phyloP scores from a whole-genome alignment of 2,113 vertebrate species.

The Isichthys henryi region DNA sequence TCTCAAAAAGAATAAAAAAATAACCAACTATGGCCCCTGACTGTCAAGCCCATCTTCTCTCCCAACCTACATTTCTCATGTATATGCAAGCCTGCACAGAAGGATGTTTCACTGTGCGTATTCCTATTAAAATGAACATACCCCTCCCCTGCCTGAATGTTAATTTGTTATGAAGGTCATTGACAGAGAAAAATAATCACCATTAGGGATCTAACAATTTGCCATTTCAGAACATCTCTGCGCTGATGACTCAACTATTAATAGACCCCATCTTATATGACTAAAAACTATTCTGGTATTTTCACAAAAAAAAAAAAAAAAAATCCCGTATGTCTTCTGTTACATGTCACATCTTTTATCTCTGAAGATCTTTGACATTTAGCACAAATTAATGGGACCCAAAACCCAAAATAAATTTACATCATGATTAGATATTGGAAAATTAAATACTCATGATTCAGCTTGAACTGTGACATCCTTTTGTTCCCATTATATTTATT shows the following conservation, averaged over 20 bases:
- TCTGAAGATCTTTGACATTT: constrained; percentile 42
- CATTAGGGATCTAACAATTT: constrained; percentile 67
- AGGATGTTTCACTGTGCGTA: constrained; percentile 37
- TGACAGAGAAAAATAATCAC: constrained; percentile 68
- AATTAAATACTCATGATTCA: constrained; percentile 41
- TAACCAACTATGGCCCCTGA: constrained; percentile 12
- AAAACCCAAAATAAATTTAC: constrained; percentile 39
- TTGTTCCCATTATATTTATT: constrained; percentile 10
- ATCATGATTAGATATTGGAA: constrained; percentile 41
- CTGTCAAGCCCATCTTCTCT: constrained; percentile 19
- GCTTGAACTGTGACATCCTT: constrained; percentile 18
- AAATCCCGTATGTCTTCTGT: constrained; percentile 30
- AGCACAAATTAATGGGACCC: constrained; percentile 41
- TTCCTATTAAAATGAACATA: constrained; percentile 61
- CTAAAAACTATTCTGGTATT: constrained; percentile 51
- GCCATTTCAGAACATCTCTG: constrained; percentile 66
- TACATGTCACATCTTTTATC: constrained; percentile 30
- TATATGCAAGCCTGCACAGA: neutral
- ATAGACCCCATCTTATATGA: constrained; percentile 54
- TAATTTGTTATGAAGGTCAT: constrained; percentile 77
- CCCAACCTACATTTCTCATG: constrained; percentile 17
- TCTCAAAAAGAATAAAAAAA: constrained; percentile 11
- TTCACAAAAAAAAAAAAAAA: constrained; percentile 41
- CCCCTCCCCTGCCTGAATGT: constrained; percentile 68
- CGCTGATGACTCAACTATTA: constrained; percentile 61